Base-by-base conservation (phyloP, 2,888 invertebrate species). In the Melieria omissa region DNA sequence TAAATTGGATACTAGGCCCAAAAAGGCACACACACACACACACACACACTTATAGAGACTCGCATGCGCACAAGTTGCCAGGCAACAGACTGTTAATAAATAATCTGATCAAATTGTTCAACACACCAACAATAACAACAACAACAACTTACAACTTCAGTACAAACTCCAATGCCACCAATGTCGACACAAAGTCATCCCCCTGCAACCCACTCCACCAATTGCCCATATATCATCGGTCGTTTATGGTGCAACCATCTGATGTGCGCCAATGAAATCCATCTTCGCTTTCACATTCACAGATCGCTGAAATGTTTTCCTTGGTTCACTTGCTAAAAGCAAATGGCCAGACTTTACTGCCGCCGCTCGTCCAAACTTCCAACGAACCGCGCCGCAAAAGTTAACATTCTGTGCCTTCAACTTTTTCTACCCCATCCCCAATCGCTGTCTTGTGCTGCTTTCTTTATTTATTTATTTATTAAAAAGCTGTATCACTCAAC, bases 1-100 rank as follows among this genome's bases (percentile, higher is more conserved):
- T 78, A 83, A 83, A 82, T 83, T 82, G 80, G 79, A 80, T 83
- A 49, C 58, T 61, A 10, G 54, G 54, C 29, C 55, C 14, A 45
- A 7, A 61, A n/a, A 45, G n/a, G 45, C 7, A 2, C 12, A n/a
- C n/a, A 42, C 5, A 5, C 7, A 6, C 12, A 60, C 8, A 12
- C 16, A n/a, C 12, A 60, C 41, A 60, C 9, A 5, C 3, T 2
- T n/a, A 12, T 7, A 42, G 8, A 42, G 12, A 14, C 58, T 58
- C 62, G 8, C 14, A 9, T 47, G 14, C 55, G 16, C 12, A 41
- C 45, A 49, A 63, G n/a, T 44, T 44, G 58, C 49, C 54, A 60
- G 42, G 9, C 52, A 66, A 57, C 66, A 66, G 46, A 62, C 57
- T 55, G 71, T 71, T 54, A 71, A 71, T 62, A 71, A 66, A 71